Base-by-base conservation (phyloP, 1,140 invertebrate species). In the Hycleus phaleratus region DNA sequence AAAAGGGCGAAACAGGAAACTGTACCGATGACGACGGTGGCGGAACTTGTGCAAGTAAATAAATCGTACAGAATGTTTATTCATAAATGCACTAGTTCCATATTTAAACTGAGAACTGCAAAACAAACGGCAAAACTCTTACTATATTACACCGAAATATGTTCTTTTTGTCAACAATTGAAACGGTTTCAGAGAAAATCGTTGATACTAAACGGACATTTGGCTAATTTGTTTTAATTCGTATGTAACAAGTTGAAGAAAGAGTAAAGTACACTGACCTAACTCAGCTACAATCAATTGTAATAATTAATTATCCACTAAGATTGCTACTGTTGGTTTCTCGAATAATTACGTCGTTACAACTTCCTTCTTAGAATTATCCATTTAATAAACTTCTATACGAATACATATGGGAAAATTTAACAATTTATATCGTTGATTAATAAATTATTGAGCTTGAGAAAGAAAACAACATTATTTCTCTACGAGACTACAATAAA, bases 61-160 rank as follows among this genome's bases (percentile, higher is more conserved):
- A 69, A 69, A 69, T 69, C 58, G 46, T 46, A 32, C n/a, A 49
- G 58, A 61, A 69, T 69, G 68, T 69, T 69, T 69, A 69, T 69
- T 69, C 68, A 69, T 69, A 66, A 68, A 65, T 67, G 65, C 66
- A 53, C 54, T 57, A 66, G 58, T 66, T 62, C 64, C 64, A 64
- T 68, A 69, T 69, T 66, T 63, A 69, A 65, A 53, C 57, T 32
- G 40, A 4, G 32, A 4, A 32, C 18, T 42, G 38, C 47, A 44
- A 39, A 45, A 12, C 11, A 32, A 32, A 32, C 32, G 4, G 32
- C 7, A 7, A 4, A 32, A 32, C 8, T 49, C 48, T 26, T 12
- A 11, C 48, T 3, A 49, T 49, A 32, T 32, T 32, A 32, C 32
- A 32, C 32, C 32, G 32, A 32, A 32, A 32, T 32, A 32, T 7